Base-by-base conservation (phyloP, 2,888 invertebrate genomes). In the Temnothorax ravouxi region DNA sequence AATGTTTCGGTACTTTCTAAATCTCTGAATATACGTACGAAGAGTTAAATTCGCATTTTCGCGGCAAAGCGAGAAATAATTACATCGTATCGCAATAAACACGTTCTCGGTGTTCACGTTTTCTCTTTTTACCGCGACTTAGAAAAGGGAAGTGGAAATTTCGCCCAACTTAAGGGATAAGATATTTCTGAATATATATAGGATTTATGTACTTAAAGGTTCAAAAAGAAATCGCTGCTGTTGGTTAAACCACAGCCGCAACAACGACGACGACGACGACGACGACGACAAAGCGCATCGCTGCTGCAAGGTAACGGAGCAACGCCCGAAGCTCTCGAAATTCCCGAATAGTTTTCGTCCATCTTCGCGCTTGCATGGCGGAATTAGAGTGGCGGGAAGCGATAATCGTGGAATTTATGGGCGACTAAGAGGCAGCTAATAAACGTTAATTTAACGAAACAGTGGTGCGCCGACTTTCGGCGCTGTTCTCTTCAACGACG, bases 401-500 rank as follows among this genome's bases (percentile, higher is more conserved):
- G 88, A 88, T 91, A 91, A 91, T 87, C 87, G 86, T 71, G 71
- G 59, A 59, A 79, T 79, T 79, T 79, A 79, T 56, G 88, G 80
- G 84, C 84, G 88, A 75, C 84, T 87, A 83, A 88, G 88, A 79
- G 86, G 82, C 90, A 90, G 91, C 91, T 92, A 92, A 92, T 92
- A 92, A 92, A 91, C 92, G 91, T 92, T 92, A 89, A 92, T 92
- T 92, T 87, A 88, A 91, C 91, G 89, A 89, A 91, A 89, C 87
- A 88, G 88, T 80, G 87, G 79, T 87, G 83, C 67, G 54, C 25
- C 71, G 90, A 89, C 82, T 89, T 89, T 85, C 84, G 62, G 69
- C 56, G 66, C 67, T 50, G 54, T 69, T 89, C 83, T 38, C 71
- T 34, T 66, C 61, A 47, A 67, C 71, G 59, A 25, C 67, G 71